Evolutionary conservation across 2,113 vertebrate species (phyloP).

Genomic region (Helogale parvula): DNA sequence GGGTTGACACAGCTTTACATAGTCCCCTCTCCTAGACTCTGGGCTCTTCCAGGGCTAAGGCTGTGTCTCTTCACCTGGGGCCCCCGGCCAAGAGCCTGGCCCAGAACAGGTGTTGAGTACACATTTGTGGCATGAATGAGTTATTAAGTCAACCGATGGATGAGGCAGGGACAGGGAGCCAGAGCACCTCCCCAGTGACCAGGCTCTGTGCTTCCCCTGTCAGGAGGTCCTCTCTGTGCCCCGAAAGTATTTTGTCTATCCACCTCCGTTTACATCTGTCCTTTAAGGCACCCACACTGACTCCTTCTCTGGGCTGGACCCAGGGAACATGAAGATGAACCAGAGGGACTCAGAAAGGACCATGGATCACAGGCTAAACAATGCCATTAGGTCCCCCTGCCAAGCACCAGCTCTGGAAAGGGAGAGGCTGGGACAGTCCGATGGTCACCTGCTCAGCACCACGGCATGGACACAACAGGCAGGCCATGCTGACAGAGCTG

Average conservation of each 20-base stretch:
- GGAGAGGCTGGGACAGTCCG: background rate
- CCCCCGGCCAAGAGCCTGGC: background rate
- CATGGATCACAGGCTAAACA: background rate
- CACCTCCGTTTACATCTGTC: background rate
- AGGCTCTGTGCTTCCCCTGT: background rate
- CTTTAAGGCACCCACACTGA: background rate
- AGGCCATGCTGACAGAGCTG: background rate
- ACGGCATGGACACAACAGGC: background rate
- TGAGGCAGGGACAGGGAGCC: background rate
- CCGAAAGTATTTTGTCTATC: background rate
- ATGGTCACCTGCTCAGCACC: constrained; percentile 58
- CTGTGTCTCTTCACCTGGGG: background rate
- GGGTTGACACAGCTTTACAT: background rate
- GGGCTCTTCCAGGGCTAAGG: background rate
- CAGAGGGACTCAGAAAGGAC: background rate
- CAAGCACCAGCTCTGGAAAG: background rate
- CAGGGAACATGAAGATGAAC: background rate
- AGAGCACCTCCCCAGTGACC: background rate
- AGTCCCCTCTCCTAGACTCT: background rate
- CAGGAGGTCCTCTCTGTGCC: background rate
- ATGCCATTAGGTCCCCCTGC: background rate
- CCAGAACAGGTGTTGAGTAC: background rate
- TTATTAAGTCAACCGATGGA: background rate
- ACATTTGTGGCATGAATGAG: background rate
- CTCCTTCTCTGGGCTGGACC: background rate